These are phyloP conservation scores for Xiphophorus hellerii DNA, from an alignment of 2,113 vertebrate species.

Conservation along the genomic window DNA sequence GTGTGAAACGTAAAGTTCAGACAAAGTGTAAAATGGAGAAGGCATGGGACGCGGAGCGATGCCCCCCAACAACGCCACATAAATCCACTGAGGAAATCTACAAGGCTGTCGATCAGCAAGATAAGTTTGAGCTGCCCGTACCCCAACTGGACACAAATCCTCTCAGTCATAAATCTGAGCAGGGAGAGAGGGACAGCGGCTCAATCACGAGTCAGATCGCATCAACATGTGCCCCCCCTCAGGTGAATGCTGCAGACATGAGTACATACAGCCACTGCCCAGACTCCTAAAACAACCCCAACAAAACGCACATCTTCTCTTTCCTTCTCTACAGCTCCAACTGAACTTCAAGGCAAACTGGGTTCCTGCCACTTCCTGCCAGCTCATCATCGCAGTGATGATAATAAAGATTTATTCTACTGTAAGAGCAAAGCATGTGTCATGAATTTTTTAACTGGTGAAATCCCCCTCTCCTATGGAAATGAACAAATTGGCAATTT, in stretches of 20 bases:
- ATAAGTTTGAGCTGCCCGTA: slow-evolving; percentile 57
- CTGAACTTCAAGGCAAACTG: too few relatives aligned
- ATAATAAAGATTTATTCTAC: too few relatives aligned
- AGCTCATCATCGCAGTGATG: too few relatives aligned
- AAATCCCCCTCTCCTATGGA: too few relatives aligned
- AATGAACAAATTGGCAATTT: too few relatives aligned
- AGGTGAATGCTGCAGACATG: slow-evolving; percentile 16
- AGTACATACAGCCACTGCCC: background rate
- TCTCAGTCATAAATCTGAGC: slow-evolving; percentile 64
- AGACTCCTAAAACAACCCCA: too few relatives aligned
- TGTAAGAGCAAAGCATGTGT: too few relatives aligned
- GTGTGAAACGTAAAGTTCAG: slow-evolving; percentile 57
- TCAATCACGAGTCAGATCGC: slow-evolving; percentile 57
- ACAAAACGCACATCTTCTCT: too few relatives aligned
- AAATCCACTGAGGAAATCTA: slow-evolving; percentile 65
- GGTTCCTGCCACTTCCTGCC: too few relatives aligned
- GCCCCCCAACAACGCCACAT: slow-evolving; percentile 25
- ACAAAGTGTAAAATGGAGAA: slow-evolving; percentile 47
- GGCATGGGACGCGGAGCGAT: background rate
- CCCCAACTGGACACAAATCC: slow-evolving; percentile 67
- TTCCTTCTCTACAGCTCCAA: too few relatives aligned
- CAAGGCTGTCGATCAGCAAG: slow-evolving; percentile 68
- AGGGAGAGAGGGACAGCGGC: slow-evolving; percentile 55
- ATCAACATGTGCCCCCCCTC: slow-evolving; percentile 23
- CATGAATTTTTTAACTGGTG: too few relatives aligned